Base-by-base conservation (phyloP, 2,113 vertebrate genomes). In the Cranoglanis bouderius region DNA sequence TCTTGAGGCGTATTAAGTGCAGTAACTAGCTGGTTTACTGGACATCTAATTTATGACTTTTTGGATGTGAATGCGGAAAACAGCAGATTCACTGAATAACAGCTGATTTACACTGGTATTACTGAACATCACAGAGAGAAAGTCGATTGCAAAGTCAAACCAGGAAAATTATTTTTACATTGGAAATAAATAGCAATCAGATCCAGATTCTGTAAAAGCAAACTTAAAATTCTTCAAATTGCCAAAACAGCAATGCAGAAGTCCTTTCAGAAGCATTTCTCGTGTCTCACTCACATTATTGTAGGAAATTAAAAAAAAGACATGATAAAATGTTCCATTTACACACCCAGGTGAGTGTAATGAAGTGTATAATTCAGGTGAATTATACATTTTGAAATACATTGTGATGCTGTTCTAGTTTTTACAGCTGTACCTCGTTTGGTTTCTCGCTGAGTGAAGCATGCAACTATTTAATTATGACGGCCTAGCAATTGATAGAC, bases 221-320 rank as follows among this genome's bases (percentile, higher is more conserved):
- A 35, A 81, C 8, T 24, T 43, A 4, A 75, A 75, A 75, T 75
- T 8, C 38, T 78, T 49, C 13, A 78, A 51, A 78, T 7, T 49
- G 32, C 0, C n/a, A 67, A 80, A 35, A 32, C 35, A 53, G n/a
- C 43, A 87, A 32, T 51, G 46, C 75, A 81, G 46, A 38, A 65
- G 35, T 51, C 57, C 6, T 35, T 26, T 81, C 46, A 40, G 29
- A 19, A 67, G 32, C 77, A 21, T 49, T 49, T 61, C 85, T 78
- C 10, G 19, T 55, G 32, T 24, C 35, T 40, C 4, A 49, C 57
- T 32, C 43, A 19, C 21, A 78, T 78, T 80, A 63, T 86, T 65
- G 29, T 18, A 35, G 10, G 57, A 21, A 19, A 86, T 78, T 7
- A 72, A 78, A 75, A 75, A 85, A 78, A 86, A 13, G 35, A 86